Base-by-base conservation (phyloP, 2,113 vertebrate genomes). In the Vidua macroura region DNA sequence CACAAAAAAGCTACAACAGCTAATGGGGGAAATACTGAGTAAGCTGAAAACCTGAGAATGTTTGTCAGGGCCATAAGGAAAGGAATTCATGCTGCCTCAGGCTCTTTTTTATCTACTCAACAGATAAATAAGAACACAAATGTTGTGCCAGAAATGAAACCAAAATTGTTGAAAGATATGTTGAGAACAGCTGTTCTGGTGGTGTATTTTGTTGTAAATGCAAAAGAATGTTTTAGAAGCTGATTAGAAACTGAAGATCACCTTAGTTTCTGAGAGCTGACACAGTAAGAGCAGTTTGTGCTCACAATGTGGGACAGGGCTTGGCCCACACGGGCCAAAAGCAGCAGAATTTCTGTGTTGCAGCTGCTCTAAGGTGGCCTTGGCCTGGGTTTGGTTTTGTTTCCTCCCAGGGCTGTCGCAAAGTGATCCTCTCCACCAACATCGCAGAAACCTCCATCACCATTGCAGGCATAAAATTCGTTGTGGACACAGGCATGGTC, bases 401-500 rank as follows among this genome's bases (percentile, higher is more conserved):
- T 96, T 88, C 68, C 46, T 95, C 35, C 30, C 91, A 99, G 99
- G 99, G 98, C 35, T 98, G 97, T 67, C 98, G 99, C 96, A 99
- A 99, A 96, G 98, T 99, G 87, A 98, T 99, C 94, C 98, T 99
- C 67, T 99, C 99, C 27, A 99, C 99, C 96, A 99, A 99, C 97
- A 99, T 99, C 1, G 99, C 99, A 2, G 99, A 99, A 96, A 99
- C 99, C 14, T 99, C 99, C 27, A 98, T 99, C 89, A 99, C 99
- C 77, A 99, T 99, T 86, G 92, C 99, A 3, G 99, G 99, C 75
- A 99, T 99, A 88, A 99, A 99, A 97, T 99, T 98, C 2, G 98
- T 99, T 81, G 98, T 99, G 56, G 99, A 99, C 97, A 99, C 99
- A 1, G 99, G 99, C 95, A 99, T 99, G 99, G 99, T 99, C 80